phyloP scores from a whole-genome alignment of 2,888 invertebrate species.

The Conops quadrifasciatus region DNA sequence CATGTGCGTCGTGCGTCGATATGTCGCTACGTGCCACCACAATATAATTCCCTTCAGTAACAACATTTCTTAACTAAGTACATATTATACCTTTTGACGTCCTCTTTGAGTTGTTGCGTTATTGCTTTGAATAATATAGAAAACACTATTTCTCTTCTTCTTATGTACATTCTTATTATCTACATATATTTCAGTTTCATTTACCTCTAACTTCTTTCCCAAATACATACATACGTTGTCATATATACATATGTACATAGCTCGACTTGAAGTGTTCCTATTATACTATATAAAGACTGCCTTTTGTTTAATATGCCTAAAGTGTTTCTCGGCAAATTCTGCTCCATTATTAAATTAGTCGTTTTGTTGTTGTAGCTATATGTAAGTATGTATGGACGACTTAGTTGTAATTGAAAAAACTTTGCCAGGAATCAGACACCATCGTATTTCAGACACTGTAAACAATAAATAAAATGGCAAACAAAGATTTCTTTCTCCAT shows the following conservation, averaged over 20 bases:
- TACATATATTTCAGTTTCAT: neutral
- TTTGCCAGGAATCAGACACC: too few species aligned
- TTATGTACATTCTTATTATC: neutral
- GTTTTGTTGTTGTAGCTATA: conserved; percentile 4
- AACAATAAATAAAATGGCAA: neutral
- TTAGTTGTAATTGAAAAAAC: too few species aligned
- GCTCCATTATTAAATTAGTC: conserved; percentile 28
- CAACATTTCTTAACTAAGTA: too few species aligned
- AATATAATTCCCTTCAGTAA: too few species aligned
- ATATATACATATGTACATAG: neutral
- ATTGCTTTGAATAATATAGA: too few species aligned
- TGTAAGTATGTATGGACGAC: too few species aligned
- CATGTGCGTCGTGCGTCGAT: too few species aligned
- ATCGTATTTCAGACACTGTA: too few species aligned
- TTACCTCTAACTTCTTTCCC: neutral
- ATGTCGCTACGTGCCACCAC: too few species aligned
- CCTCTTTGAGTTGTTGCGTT: too few species aligned
- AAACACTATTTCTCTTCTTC: too few species aligned
- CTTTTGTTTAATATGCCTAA: neutral
- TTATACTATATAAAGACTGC: conserved; percentile 1
- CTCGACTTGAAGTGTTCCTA: neutral
- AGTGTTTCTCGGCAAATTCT: neutral
- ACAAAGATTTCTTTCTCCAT: neutral
- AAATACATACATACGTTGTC: too few species aligned
- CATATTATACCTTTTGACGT: neutral